These are phyloP conservation scores for Microplitis demolitor DNA, from an alignment of 1,140 invertebrate genomes.

Conservation along the genomic window DNA sequence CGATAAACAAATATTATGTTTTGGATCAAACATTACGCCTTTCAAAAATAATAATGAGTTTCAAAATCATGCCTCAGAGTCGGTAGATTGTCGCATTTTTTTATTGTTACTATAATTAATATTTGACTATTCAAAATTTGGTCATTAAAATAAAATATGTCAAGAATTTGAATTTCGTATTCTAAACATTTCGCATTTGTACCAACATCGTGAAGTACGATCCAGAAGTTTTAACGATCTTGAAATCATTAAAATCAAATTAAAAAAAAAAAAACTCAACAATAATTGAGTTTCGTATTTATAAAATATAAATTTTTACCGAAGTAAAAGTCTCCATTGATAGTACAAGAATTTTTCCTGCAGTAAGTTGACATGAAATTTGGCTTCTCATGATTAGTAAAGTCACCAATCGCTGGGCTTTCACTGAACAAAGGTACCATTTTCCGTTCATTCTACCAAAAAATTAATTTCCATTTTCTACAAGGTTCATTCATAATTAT, in stretches of 20 bases:
- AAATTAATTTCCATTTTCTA: neutral
- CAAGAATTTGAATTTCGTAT: no score
- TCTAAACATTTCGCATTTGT: neutral
- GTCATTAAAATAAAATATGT: no score
- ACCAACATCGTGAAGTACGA: neutral
- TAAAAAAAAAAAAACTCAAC: neutral
- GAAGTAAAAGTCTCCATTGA: neutral
- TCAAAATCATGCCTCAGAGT: no score
- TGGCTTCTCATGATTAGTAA: conserved; percentile 5
- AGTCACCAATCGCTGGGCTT: conserved; percentile 10
- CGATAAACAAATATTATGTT: no score
- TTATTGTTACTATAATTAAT: no score
- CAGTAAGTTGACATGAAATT: neutral
- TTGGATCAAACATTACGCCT: no score
- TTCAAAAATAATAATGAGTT: no score
- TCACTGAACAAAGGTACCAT: conserved; percentile 11
- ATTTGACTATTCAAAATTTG: no score
- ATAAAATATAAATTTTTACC: neutral
- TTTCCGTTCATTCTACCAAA: neutral
- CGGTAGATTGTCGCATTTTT: no score
- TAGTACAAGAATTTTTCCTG: neutral
- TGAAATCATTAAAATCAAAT: neutral
- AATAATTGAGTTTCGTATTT: neutral
- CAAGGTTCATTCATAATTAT: neutral
- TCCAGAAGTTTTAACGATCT: neutral